These are phyloP conservation scores for Trematocara nigrifrons DNA, from an alignment of 2,113 vertebrate species.

Conservation along the genomic window DNA sequence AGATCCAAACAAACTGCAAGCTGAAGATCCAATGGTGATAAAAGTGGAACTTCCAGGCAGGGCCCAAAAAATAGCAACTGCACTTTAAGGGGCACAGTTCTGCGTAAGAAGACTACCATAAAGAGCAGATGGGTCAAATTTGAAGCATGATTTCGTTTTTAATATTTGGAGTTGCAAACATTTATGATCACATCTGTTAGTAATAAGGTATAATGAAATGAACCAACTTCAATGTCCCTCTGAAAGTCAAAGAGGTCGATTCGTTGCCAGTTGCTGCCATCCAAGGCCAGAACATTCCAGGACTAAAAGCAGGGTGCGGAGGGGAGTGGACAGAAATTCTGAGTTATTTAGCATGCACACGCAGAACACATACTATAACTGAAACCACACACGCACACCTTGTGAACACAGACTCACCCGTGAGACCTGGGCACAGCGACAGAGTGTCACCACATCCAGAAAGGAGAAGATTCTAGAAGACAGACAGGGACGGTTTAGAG, in stretches of 20 bases:
- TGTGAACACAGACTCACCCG: constrained; percentile 81
- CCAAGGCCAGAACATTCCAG: constrained; percentile 97
- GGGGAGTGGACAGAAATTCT: constrained; percentile 4
- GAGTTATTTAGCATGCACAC: background rate
- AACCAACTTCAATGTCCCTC: constrained; percentile 93
- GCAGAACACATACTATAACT: background rate
- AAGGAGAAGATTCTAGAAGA: constrained; percentile 96
- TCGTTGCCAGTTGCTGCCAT: constrained; percentile 98
- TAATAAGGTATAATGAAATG: background rate
- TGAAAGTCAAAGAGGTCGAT: constrained; percentile 99
- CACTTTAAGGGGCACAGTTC: background rate
- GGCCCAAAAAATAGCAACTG: background rate
- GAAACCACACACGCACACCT: constrained; percentile 58
- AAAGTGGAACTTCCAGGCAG: background rate
- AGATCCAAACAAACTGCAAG: background rate
- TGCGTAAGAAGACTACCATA: fast-evolving
- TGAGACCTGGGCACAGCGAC: constrained; percentile 98
- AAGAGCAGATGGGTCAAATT: background rate
- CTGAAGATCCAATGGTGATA: background rate
- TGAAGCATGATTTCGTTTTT: background rate
- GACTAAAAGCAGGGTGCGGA: constrained; percentile 69
- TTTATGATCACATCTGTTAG: background rate
- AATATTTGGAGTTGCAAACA: background rate
- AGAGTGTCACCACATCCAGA: constrained; percentile 97
- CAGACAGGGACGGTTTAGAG: constrained; percentile 49